Base-by-base conservation (phyloP, 2,113 vertebrate species). In the Myrmophylax atrothorax region DNA sequence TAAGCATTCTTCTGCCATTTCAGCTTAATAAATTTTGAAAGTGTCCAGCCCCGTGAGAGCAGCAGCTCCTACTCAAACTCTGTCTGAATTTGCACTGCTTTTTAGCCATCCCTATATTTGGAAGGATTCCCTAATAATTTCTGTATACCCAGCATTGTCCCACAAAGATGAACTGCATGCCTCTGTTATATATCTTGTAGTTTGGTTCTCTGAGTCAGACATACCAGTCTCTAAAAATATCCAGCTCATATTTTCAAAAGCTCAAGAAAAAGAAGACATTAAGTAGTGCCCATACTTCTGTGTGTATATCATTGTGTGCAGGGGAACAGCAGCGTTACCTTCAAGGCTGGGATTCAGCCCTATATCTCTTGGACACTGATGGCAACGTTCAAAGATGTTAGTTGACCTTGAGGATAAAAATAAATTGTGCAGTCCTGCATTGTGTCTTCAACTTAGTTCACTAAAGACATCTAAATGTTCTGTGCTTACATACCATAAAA, bases 331-430 rank as follows among this genome's bases (percentile, higher is more conserved):
- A 77, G 18, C 24, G 35, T 85, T 69, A 68, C 33, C 10, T 50
- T 58, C 52, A 78, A 78, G 37, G 60, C 56, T 62, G 69, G 40
- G 35, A 86, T 74, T 82, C 22, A 94, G 80, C 67, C n/a, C 59
- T 75, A 9, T 60, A 86, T 90, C 84, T 88, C 82, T 62, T 83
- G 62, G 89, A 66, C 58, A 40, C 14, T 44, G 59, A 70, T 94
- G 79, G 74, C 85, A 67, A 55, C 31, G 23, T 50, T 87, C 77
- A 94, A 89, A 96, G 84, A 86, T 64, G 22, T 50, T 74, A 12
- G 67, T 24, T 86, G 90, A 90, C 92, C 94, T 96, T 95, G 85
- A 96, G 47, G 68, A 94, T 72, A 95, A 94, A 91, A 95, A 94
- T 80, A 97, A 79, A 90, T 81, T 17, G 52, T 80, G 85, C 87